Evolutionary conservation across 2,888 invertebrate genomes (phyloP).

Genomic region (Cephus pulcher): DNA sequence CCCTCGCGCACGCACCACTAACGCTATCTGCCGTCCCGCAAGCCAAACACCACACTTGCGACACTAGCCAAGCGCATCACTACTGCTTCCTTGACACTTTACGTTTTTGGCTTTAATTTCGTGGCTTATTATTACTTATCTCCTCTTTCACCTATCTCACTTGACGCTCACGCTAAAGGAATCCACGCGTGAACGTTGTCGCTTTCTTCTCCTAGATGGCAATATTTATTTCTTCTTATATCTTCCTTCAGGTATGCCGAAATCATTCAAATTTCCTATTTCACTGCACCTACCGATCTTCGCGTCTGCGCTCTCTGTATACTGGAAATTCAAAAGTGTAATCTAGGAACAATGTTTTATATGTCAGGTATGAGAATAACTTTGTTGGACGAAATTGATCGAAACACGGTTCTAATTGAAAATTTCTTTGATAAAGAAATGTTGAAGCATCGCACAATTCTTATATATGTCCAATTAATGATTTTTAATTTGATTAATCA

Average conservation of each 20-base stretch:
- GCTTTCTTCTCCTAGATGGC: not conserved
- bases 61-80: conserved; percentile 53
- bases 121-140: not conserved
- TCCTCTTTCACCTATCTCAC: not conserved
- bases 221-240: not conserved
- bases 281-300: not conserved
- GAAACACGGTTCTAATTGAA: not conserved
- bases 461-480: not conserved
- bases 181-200: not conserved
- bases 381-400: not conserved
- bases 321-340: not conserved
- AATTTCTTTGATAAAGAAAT: not conserved
- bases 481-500: not conserved
- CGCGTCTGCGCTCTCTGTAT: not conserved
- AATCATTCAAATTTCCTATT: not conserved
- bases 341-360: not conserved
- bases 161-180: not conserved
- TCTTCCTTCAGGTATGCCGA: not conserved
- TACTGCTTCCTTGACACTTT: conserved; percentile 16
- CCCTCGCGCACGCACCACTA: conserved; percentile 40
- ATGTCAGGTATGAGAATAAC: not conserved
- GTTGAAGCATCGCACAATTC: not conserved
- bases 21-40: conserved; percentile 54
- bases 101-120: not conserved
- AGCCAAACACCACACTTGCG: conserved; percentile 49